Conservation (phyloP, 2,113 vertebrate genomes). For the Xyliphius kryptos region DNA sequence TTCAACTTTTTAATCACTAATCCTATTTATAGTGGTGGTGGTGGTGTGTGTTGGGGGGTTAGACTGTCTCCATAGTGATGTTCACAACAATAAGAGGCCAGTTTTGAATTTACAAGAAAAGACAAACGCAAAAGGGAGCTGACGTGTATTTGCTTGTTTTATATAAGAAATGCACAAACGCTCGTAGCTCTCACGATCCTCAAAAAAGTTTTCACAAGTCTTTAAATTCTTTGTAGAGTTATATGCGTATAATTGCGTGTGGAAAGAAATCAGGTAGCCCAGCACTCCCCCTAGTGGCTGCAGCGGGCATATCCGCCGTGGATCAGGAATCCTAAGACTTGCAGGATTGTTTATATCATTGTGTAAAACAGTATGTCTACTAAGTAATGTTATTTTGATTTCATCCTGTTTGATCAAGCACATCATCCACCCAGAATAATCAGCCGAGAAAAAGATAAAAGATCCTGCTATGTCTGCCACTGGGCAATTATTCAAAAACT, state of each 20-base stretch:
- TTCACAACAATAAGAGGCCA: too few relatives aligned
- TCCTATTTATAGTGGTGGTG: too few relatives aligned
- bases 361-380: constrained; percentile 46
- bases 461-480: constrained; percentile 42
- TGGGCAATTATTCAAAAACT: constrained; percentile 44
- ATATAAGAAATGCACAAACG: background rate
- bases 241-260: too few relatives aligned
- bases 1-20: too few relatives aligned
- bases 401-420: constrained; percentile 49
- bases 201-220: too few relatives aligned
- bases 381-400: constrained; percentile 54
- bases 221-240: too few relatives aligned
- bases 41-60: too few relatives aligned
- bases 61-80: too few relatives aligned
- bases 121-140: background rate
- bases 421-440: constrained; percentile 49
- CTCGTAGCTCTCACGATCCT: too few relatives aligned
- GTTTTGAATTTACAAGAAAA: too few relatives aligned
- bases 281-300: constrained; percentile 31
- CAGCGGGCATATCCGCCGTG: background rate
- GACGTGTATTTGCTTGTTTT: background rate
- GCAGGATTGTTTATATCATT: constrained; percentile 44
- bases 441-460: constrained; percentile 59
- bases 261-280: background rate
- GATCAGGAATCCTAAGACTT: constrained; percentile 5